These are phyloP conservation scores for Calypte anna DNA, from an alignment of 2,113 vertebrate genomes.

Conservation along the genomic window DNA sequence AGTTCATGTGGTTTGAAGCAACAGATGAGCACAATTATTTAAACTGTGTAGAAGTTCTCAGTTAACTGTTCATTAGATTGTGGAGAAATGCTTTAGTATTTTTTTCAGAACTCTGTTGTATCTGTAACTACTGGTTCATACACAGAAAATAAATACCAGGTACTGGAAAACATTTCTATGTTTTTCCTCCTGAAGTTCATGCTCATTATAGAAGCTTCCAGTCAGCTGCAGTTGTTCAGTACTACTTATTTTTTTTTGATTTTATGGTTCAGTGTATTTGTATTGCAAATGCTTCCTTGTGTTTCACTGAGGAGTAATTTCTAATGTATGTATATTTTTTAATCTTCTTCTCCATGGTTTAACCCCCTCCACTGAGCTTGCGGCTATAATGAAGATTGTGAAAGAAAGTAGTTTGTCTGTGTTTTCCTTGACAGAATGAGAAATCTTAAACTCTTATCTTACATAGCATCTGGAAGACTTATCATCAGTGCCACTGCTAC, in stretches of 20 bases:
- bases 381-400: background rate
- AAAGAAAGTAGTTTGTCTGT: background rate
- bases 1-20: background rate
- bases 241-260: background rate
- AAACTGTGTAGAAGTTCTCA: background rate
- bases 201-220: background rate
- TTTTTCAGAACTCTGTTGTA: background rate
- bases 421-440: background rate
- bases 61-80: background rate
- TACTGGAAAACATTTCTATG: background rate
- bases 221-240: background rate
- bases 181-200: background rate
- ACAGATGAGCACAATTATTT: background rate
- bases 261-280: background rate
- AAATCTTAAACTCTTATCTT: background rate
- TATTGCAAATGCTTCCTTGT: background rate
- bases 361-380: background rate
- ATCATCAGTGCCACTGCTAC: background rate
- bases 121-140: background rate
- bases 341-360: background rate
- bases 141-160: background rate
- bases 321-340: background rate
- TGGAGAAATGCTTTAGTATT: background rate
- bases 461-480: background rate
- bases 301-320: background rate